Conservation (phyloP, 2,797 vertebrate genomes). For the Salarias fasciatus region DNA sequence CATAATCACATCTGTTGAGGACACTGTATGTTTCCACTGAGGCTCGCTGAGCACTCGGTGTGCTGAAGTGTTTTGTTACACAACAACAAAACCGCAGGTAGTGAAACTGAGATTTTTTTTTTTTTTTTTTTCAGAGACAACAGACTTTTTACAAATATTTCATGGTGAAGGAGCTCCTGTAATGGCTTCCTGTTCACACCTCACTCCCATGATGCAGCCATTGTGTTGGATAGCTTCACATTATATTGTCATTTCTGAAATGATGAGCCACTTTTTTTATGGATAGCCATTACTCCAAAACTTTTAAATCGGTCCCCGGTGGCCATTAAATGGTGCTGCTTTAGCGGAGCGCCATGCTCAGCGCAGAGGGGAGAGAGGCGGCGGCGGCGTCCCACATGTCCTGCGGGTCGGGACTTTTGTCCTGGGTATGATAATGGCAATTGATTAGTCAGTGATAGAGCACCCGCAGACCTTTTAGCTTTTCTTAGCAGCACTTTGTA, state of each 20-base stretch:
- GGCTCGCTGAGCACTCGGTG: conserved; percentile 35
- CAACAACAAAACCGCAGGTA: conserved; percentile 42
- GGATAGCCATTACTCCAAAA: conserved; percentile 40
- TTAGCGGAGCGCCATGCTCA: conserved; percentile 15
- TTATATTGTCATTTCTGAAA: conserved; percentile 28
- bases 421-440: conserved; percentile 61
- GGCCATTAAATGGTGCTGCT: conserved; percentile 19
- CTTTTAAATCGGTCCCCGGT: conserved; percentile 11
- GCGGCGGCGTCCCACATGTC: conserved; percentile 28
- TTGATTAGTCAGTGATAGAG: conserved; percentile 71
- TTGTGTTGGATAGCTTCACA: conserved; percentile 23
- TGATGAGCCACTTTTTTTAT: conserved; percentile 30
- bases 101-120: conserved; percentile 13
- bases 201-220: conserved; percentile 10
- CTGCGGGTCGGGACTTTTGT: conserved; percentile 61
- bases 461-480: conserved; percentile 61
- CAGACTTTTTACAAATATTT: conserved; percentile 19
- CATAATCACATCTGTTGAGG: conserved; percentile 65
- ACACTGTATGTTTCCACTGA: conserved; percentile 60
- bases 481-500: conserved; percentile 57
- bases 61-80: conserved; percentile 46
- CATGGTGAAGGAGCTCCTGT: conserved; percentile 10
- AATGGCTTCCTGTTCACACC: conserved; percentile 32
- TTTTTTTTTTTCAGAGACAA: background rate
- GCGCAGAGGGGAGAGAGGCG: conserved; percentile 28